Evolutionary conservation across 2,113 vertebrate species (phyloP).

Genomic region (Genyomyrus donnyi): DNA sequence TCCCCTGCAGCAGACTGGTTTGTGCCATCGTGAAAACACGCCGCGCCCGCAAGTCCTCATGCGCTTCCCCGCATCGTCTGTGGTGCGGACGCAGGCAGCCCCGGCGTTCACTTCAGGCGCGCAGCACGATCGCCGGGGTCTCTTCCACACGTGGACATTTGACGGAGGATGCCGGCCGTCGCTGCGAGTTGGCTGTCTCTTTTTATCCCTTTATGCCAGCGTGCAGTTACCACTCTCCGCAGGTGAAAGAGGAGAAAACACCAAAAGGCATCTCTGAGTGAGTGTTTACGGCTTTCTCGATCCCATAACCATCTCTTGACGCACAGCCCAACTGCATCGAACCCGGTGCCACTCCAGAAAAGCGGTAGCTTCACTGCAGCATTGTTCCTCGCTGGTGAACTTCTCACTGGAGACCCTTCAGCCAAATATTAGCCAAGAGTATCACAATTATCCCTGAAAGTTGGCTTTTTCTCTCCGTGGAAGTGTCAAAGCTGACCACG

Average conservation of each 20-base stretch:
- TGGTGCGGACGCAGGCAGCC: conserved; percentile 31
- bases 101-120: conserved; percentile 32
- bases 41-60: conserved; percentile 61
- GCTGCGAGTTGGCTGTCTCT: neutral
- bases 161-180: neutral
- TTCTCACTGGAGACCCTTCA: neutral
- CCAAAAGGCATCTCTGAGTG: neutral
- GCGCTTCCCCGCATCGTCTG: conserved; percentile 45
- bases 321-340: conserved; percentile 26
- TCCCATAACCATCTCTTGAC: conserved; percentile 27
- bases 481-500: neutral
- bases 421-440: neutral
- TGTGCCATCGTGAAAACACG: conserved; percentile 82
- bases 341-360: neutral
- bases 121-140: conserved; percentile 29
- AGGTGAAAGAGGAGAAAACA: neutral
- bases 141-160: conserved; percentile 15
- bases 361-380: neutral
- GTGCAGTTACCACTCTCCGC: neutral
- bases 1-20: conserved; percentile 92
- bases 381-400: neutral
- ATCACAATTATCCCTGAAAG: neutral
- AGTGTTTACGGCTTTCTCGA: neutral
- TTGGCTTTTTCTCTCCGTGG: neutral
- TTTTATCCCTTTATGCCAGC: neutral